Percentiles rank a stretch among this genome's conserved stretches.
Conservation (phyloP, 2,113 vertebrate species). For the Vombatus ursinus region DNA sequence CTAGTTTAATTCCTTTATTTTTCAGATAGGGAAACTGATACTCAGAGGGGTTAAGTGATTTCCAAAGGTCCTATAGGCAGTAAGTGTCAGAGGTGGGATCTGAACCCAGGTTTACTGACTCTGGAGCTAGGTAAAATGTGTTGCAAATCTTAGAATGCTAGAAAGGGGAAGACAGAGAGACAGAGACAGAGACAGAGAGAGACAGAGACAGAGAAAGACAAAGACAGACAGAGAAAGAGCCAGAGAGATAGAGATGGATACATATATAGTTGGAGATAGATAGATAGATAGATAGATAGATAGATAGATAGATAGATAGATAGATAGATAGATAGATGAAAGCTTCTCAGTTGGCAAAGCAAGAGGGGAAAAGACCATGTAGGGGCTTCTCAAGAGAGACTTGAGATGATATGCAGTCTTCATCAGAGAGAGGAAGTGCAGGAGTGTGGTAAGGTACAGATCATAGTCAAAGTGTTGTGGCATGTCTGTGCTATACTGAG, state of each 20-base stretch:
- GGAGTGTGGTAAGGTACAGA: not conserved
- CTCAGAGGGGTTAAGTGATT: not conserved
- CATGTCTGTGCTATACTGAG: not conserved
- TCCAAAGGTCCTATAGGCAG: not conserved
- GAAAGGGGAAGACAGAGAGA: not conserved
- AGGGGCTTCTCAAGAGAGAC: not conserved
- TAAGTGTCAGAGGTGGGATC: not conserved
- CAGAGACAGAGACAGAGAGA: not conserved
- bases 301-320: too few relatives aligned
- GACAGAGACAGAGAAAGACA: not conserved
- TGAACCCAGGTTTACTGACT: not conserved
- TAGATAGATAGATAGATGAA: not conserved
- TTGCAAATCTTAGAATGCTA: accelerated
- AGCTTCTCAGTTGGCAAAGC: not conserved
- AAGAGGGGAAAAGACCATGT: not conserved
- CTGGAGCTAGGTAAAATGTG: not conserved
- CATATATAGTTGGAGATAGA: too few relatives aligned
- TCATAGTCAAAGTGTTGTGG: not conserved
- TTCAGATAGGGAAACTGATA: conserved; percentile 15
- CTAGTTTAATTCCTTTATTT: not conserved
- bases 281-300: too few relatives aligned
- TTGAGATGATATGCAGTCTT: not conserved
- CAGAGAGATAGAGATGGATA: not conserved
- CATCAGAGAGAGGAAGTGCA: not conserved
- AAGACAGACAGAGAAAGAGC: not conserved